Evolutionary conservation across 2,797 vertebrate species (phyloP), one percentile per base, ranked within the genome.

Genomic region (Microchirus variegatus): DNA sequence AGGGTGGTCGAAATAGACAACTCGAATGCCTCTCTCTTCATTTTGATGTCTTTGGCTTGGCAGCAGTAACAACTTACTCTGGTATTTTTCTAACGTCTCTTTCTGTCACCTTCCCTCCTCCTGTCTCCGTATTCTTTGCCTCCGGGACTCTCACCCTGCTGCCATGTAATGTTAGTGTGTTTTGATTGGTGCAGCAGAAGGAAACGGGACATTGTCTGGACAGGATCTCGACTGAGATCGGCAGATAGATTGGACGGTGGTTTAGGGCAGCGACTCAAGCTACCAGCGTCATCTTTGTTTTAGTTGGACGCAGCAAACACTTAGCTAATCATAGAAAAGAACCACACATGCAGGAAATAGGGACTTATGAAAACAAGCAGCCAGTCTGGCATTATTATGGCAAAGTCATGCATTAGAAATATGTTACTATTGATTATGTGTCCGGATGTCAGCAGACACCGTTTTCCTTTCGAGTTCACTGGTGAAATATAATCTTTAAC

Each of bases 201-300:
- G 87, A 89, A 91, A 89, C 64, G 45, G 76, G 67, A 78, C 75
- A 91, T 94, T 91, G 93, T 94, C 91, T 93, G 92, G 89, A 94
- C 93, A 92, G 92, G 92, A 93, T 94, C 91, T 91, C 17, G 67
- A 79, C 78, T 67, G 75, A 92, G 92, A 92, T 93, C 84, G 77
- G 73, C 74, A 75, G 71, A 86, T 77, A 90, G 90, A 88, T 87
- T 54, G 55, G 75, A 72, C 36, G 85, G 87, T 64, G 81, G 80
- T 85, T 68, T 50, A 77, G 78, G 83, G 85, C 81, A 62, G 82
- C 82, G 11, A 46, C 79, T 86, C 42, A 41, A 76, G 70, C 70
- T 40, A 72, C 78, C 70, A 62, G 56, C 88, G 81, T 91, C 86
- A 91, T 80, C 70, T 82, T 86, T 91, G 88, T 93, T 93, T 92